Base-by-base conservation (phyloP, 2,888 invertebrate genomes). In the Dynastes hyllus region DNA sequence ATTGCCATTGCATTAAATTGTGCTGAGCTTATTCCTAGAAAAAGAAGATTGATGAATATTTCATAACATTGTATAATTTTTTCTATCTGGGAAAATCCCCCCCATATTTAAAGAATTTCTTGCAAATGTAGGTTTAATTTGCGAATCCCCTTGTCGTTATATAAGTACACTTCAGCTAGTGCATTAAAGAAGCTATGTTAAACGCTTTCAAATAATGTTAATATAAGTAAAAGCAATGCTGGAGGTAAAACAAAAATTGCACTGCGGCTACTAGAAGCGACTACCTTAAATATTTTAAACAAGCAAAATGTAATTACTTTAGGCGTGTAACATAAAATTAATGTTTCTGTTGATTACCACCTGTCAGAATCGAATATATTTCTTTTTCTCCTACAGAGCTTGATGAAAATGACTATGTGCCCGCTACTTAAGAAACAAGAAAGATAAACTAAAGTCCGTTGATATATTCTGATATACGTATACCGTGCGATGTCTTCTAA, bases 291-390 rank as follows among this genome's bases (percentile, higher is more conserved):
- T 53, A 1, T 53, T 4, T 53, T 53, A 32, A 65, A 65, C 13
- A 65, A 51, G 11, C 13, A n/a, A 2, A 40, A 27, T 50, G 16
- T 69, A 50, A 50, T 69, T 69, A 27, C 29, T 22, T 27, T 27
- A 22, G n/a, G n/a, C n/a, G 2, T 50, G 50, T n/a, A 22, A 2
- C n/a, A 6, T 3, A n/a, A 45, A 51, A 27, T 51, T 11, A 29
- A 63, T 32, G 27, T 13, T 50, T 69, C 2, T 69, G 53, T 69
- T 69, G 53, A 69, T 45, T 51, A 29, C 3, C 32, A 70, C n/a
- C 32, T 53, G 53, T 53, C 69, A 70, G 11, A 70, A 53, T 29
- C 2, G 22, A 67, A 16, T 50, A 13, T 16, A 50, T 22, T 16
- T 16, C 22, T 45, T 66, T 40, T 53, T n/a, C 9, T 37, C 16